A percentile compares a stretch with the other conserved stretches of the same genome.
phyloP scores from a whole-genome alignment of 2,113 vertebrate species.

The Rhagologus leucostigma region DNA sequence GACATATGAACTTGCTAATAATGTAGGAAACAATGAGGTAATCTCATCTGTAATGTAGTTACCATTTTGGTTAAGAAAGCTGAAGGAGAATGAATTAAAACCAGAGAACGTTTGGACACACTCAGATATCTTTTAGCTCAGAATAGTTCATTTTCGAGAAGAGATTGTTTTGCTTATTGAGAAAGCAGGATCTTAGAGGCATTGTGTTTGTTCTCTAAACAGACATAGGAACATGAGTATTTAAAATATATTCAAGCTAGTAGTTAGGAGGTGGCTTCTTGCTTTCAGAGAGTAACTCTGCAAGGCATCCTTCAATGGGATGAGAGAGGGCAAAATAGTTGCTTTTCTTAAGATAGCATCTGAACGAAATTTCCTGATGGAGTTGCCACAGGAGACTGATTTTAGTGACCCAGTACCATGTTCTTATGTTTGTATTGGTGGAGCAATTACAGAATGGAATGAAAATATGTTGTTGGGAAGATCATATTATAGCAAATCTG shows the following conservation, averaged over 20 bases:
- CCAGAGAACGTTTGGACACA: neutral
- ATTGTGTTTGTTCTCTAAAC: neutral
- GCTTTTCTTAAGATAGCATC: neutral
- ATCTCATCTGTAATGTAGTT: neutral
- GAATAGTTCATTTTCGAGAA: neutral
- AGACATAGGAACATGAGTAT: neutral
- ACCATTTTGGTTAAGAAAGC: neutral
- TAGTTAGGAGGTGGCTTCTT: neutral
- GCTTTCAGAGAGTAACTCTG: neutral
- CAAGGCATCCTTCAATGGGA: neutral
- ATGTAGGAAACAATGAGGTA: neutral
- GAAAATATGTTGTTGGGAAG: neutral
- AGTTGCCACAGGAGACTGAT: neutral
- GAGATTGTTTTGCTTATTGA: neutral
- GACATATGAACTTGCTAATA: neutral
- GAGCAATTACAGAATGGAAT: neutral
- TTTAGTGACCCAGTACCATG: neutral
- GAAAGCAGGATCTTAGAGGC: neutral
- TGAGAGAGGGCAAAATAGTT: neutral
- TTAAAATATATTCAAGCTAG: neutral
- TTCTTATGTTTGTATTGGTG: neutral
- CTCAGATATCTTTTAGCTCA: neutral
- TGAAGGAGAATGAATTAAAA: neutral
- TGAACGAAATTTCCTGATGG: neutral
- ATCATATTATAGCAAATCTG: neutral